A percentile compares a stretch with the other conserved stretches of the same genome.
Conservation (phyloP, 2,113 vertebrate genomes). For the Notarius quadriscutis region DNA sequence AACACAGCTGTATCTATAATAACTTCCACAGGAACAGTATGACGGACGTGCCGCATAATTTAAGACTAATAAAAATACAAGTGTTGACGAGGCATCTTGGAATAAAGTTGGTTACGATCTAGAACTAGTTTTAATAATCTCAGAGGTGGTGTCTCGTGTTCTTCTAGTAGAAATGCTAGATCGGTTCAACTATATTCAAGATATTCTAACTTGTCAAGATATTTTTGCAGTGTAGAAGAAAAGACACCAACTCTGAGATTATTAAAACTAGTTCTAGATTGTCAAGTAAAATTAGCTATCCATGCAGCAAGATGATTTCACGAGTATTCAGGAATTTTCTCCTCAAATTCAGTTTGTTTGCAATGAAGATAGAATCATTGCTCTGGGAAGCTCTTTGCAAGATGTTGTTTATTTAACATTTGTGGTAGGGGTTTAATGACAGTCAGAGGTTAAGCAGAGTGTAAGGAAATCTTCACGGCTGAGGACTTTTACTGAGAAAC, state of each 20-base stretch:
- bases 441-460: neutral
- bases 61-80: neutral
- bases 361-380: neutral
- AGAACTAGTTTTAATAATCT: neutral
- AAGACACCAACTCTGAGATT: no score
- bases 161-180: no score
- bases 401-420: neutral
- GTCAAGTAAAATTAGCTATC: no score
- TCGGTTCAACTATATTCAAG: no score
- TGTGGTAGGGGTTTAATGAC: neutral
- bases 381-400: neutral
- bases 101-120: neutral
- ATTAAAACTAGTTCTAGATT: no score
- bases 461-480: neutral
- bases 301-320: no score
- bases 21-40: neutral
- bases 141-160: no score
- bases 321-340: no score
- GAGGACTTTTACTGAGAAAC: neutral
- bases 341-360: no score
- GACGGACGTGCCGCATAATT: neutral
- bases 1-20: neutral
- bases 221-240: no score
- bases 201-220: no score
- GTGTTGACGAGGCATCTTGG: neutral